phyloP scores from a whole-genome alignment of 1,140 invertebrate species.

The Maniola jurtina region DNA sequence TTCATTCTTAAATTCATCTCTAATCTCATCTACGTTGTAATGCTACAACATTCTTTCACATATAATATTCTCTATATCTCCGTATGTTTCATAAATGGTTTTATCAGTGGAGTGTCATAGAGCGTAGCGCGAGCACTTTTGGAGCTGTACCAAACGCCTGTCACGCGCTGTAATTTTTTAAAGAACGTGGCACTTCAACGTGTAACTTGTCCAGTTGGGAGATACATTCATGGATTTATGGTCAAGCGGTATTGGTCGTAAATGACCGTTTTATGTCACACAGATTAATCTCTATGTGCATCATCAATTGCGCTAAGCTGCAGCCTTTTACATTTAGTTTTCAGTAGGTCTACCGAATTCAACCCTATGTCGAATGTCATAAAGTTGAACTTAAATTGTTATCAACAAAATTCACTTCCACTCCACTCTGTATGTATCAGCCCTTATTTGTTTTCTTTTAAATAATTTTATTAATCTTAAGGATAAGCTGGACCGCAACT shows the following conservation, averaged over 20 bases:
- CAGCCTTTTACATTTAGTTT: not conserved
- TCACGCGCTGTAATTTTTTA: conserved; percentile 12
- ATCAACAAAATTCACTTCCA: too few species aligned
- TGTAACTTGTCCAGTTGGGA: conserved; percentile 11
- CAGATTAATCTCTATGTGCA: conserved; percentile 6
- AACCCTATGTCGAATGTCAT: not conserved
- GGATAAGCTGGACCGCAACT: too few species aligned
- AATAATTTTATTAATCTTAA: too few species aligned
- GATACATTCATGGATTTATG: conserved; percentile 16
- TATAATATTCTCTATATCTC: not conserved
- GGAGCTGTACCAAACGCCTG: conserved; percentile 10
- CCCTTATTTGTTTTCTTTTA: too few species aligned
- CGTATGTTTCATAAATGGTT: conserved; percentile 3
- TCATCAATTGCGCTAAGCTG: not conserved
- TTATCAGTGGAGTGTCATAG: conserved; percentile 2
- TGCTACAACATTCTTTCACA: too few species aligned
- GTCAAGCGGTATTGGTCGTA: conserved; percentile 1
- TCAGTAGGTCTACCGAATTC: not conserved
- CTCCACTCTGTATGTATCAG: not conserved
- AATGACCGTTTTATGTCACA: conserved; percentile 5
- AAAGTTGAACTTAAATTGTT: not conserved
- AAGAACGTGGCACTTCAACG: conserved; percentile 12
- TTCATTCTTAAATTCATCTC: too few species aligned
- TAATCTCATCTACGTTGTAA: too few species aligned
- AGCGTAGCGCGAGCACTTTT: not conserved